Conservation (phyloP, 2,797 vertebrate genomes). For the Synanceia verrucosa region DNA sequence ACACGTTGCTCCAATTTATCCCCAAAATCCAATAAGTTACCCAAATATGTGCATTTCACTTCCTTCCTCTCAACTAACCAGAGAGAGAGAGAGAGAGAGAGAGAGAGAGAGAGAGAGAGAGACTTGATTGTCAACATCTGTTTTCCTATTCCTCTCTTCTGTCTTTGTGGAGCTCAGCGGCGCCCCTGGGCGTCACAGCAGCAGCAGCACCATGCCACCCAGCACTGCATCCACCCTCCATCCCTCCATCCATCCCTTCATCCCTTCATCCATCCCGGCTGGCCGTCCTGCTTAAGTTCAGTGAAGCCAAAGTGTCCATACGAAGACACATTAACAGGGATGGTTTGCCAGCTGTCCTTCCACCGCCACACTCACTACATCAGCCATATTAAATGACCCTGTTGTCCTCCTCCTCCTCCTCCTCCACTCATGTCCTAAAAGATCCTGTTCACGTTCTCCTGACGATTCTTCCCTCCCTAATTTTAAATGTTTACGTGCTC, state of each 20-base stretch:
- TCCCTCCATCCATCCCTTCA: conserved; percentile 12
- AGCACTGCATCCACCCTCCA: conserved; percentile 21
- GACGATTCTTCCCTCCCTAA: not conserved
- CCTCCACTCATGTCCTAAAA: not conserved
- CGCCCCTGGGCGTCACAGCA: conserved; percentile 50
- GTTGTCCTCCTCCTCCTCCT: not conserved
- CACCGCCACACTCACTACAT: conserved; percentile 37
- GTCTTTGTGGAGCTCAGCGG: conserved; percentile 46
- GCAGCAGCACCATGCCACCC: conserved; percentile 61
- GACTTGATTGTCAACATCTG: conserved; percentile 77
- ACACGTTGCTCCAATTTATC: conserved; percentile 69
- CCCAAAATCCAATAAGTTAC: conserved; percentile 70
- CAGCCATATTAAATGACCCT: conserved; percentile 58
- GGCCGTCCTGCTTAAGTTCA: conserved; percentile 38
- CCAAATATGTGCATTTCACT: conserved; percentile 56
- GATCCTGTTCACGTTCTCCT: conserved; percentile 6
- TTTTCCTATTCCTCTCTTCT: conserved; percentile 48
- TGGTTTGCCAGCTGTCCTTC: conserved; percentile 47
- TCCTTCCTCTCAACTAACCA: conserved; percentile 58
- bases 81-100: conserved; percentile 22
- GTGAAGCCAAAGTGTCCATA: conserved; percentile 49
- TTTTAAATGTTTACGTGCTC: conserved; percentile 36
- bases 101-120: conserved; percentile 28
- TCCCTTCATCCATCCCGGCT: not conserved
- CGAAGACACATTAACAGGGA: conserved; percentile 38